Percentiles rank a stretch among this genome's conserved stretches.
These are phyloP conservation scores for Periplaneta americana DNA, from an alignment of 1,140 invertebrate species.

Conservation along the genomic window DNA sequence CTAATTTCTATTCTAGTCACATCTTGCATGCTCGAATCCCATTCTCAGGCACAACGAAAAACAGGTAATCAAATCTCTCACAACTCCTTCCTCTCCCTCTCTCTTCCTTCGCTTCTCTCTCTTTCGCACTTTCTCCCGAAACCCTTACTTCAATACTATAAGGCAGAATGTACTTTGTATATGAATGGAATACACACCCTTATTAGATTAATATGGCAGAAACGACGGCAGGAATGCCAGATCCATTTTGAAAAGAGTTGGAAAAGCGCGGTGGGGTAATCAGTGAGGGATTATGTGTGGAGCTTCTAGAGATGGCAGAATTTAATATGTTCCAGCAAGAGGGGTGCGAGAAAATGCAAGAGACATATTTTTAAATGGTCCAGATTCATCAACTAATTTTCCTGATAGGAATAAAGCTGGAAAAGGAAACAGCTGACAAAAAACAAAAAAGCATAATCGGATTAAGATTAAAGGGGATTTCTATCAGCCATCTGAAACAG, in stretches of 20 bases:
- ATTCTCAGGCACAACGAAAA: background rate
- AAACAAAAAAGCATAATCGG: background rate
- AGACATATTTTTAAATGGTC: background rate
- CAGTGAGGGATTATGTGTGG: background rate
- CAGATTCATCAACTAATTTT: background rate
- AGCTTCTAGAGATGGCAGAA: background rate
- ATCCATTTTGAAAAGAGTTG: background rate
- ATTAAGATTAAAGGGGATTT: background rate
- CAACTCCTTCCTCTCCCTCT: background rate
- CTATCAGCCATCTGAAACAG: background rate
- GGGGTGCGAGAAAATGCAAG: background rate
- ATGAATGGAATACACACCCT: background rate
- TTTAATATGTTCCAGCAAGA: background rate
- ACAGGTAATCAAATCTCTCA: background rate
- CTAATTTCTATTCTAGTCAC: background rate
- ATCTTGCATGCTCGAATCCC: background rate
- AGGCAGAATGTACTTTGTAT: background rate
- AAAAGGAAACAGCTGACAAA: background rate
- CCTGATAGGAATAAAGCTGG: background rate
- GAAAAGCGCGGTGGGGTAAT: background rate
- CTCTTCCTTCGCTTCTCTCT: no score
- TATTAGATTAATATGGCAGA: background rate
- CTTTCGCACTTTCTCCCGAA: no score
- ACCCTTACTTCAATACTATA: no score
- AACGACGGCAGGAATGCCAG: background rate